Evolutionary conservation across 2,797 vertebrate species (phyloP).

Genomic region (Myotis vivesi): DNA sequence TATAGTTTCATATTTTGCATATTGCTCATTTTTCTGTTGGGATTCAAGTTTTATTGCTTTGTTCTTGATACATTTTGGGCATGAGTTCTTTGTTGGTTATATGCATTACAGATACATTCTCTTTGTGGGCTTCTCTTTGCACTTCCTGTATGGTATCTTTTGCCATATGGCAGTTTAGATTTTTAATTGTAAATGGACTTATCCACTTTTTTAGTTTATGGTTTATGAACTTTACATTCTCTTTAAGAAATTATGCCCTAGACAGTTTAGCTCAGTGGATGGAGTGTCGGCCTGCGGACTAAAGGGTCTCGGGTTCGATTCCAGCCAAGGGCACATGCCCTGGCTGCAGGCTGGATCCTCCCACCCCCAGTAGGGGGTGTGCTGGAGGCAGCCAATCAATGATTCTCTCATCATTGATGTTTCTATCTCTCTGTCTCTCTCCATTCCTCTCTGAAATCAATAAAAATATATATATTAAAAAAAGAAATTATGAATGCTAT

Average conservation of each 20-base stretch:
- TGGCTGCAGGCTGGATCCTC: too few relatives aligned
- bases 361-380: too few relatives aligned
- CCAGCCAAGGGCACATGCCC: too few relatives aligned
- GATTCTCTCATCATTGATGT: too few relatives aligned
- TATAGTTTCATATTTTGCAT: not conserved
- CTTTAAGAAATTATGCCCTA: not conserved
- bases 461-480: too few relatives aligned
- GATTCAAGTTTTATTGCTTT: conserved; percentile 3
- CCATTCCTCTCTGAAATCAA: too few relatives aligned
- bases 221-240: conserved; percentile 31
- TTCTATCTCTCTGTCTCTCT: too few relatives aligned
- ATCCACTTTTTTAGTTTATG: not conserved
- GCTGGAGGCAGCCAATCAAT: too few relatives aligned
- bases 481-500: conserved; percentile 1
- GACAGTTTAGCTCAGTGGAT: too few relatives aligned
- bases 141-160: not conserved
- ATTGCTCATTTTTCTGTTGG: not conserved
- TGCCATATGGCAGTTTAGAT: not conserved
- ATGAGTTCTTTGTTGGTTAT: not conserved
- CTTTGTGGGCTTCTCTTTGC: not conserved
- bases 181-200: conserved; percentile 12
- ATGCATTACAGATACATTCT: not conserved
- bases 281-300: too few relatives aligned
- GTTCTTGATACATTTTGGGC: conserved; percentile 20
- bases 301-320: too few relatives aligned